Percentiles rank a stretch among this genome's conserved stretches.
Evolutionary conservation across 2,888 invertebrate genomes (phyloP).

Genomic region (Stramonita haemastoma): DNA sequence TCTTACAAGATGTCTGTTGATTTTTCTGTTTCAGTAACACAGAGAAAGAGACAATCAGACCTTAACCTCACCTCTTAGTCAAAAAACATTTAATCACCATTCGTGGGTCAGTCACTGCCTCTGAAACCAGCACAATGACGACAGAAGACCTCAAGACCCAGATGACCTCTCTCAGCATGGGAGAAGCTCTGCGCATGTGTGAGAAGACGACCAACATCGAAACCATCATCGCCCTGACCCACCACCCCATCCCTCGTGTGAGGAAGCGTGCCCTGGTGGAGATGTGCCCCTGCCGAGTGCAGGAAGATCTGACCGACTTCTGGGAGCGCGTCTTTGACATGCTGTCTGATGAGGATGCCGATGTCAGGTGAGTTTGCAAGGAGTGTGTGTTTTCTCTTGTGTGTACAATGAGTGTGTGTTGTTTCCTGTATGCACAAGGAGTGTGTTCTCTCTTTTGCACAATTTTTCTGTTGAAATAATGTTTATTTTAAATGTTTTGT

Average conservation of each 20-base stretch:
- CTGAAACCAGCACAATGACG: slow-evolving; percentile 20
- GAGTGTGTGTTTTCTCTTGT: too few relatives aligned
- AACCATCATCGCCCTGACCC: slow-evolving; percentile 69
- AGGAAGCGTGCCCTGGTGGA: slow-evolving; percentile 73
- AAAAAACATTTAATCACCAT: too few relatives aligned
- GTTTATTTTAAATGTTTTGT: too few relatives aligned
- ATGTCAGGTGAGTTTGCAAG: slow-evolving; percentile 61
- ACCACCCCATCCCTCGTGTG: slow-evolving; percentile 69
- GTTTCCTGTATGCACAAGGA: too few relatives aligned
- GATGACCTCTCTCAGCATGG: slow-evolving; percentile 40
- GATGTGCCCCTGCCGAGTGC: slow-evolving; percentile 76
- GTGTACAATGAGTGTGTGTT: too few relatives aligned
- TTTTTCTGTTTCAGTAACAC: too few relatives aligned
- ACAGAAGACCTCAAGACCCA: slow-evolving; percentile 21
- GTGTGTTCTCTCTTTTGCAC: too few relatives aligned
- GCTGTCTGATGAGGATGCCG: slow-evolving; percentile 67
- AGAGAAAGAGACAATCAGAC: too few relatives aligned
- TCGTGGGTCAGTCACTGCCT: too few relatives aligned
- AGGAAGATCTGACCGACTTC: slow-evolving; percentile 71
- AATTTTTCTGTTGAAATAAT: too few relatives aligned
- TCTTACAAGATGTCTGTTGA: too few relatives aligned
- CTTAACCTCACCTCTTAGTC: too few relatives aligned
- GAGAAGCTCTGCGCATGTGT: slow-evolving; percentile 68
- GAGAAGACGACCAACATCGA: slow-evolving; percentile 71
- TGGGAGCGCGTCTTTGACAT: slow-evolving; percentile 74